phyloP scores from a whole-genome alignment of 2,888 invertebrate species.

The Digitonthophagus gazella region DNA sequence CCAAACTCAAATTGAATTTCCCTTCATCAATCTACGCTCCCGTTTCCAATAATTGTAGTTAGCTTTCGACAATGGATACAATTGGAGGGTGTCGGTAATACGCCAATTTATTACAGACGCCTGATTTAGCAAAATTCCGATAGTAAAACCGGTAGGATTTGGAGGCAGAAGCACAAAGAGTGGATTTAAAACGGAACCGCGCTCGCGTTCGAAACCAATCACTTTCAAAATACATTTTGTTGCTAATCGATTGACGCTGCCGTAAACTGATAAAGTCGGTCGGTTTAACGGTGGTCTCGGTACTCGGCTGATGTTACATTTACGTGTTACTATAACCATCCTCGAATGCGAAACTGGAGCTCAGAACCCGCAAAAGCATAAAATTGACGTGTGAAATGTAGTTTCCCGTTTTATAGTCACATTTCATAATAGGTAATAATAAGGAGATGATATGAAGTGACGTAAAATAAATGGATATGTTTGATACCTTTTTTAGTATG shows the following conservation, averaged over 20 bases:
- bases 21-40: not conserved
- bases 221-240: not conserved
- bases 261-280: not conserved
- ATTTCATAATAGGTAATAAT: not conserved
- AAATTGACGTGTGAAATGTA: not conserved
- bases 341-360: not conserved
- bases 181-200: too few relatives aligned
- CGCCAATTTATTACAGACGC: not conserved
- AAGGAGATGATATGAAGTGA: not conserved
- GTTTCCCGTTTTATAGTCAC: not conserved
- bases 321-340: not conserved
- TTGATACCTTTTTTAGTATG: too few relatives aligned
- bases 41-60: not conserved
- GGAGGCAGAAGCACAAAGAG: too few relatives aligned
- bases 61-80: not conserved
- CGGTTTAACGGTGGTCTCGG: not conserved
- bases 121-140: too few relatives aligned
- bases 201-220: not conserved
- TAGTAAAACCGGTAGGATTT: too few relatives aligned
- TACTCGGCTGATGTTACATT: not conserved
- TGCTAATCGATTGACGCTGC: not conserved
- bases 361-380: not conserved
- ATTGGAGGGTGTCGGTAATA: not conserved
- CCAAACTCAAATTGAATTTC: not conserved
- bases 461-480: too few relatives aligned